Conservation (phyloP, 2,797 vertebrate genomes). For the Salarias fasciatus region DNA sequence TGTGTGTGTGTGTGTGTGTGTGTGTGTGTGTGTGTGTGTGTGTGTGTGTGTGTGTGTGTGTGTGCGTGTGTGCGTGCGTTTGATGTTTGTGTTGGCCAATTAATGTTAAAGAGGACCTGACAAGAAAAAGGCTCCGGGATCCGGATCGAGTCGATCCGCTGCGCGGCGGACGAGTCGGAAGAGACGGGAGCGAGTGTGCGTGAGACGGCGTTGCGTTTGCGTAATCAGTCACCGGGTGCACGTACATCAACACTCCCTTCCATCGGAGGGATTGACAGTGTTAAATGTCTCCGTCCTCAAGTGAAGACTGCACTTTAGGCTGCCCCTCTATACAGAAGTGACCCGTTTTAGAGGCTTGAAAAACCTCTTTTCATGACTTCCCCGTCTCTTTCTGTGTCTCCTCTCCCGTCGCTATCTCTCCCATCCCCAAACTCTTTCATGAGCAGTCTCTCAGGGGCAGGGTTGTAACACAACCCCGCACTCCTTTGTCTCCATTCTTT, state of each 20-base stretch:
- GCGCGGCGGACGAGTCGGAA: neutral
- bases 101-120: slow-evolving; percentile 37
- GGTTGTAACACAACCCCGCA: slow-evolving; percentile 80
- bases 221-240: slow-evolving; percentile 58
- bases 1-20: neutral
- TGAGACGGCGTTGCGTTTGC: slow-evolving; percentile 28
- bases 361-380: slow-evolving; percentile 74
- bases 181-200: neutral
- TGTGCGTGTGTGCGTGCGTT: neutral
- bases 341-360: slow-evolving; percentile 70
- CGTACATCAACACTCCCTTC: slow-evolving; percentile 52
- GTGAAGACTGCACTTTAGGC: slow-evolving; percentile 70
- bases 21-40: slow-evolving; percentile 8
- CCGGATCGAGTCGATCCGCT: slow-evolving; percentile 10
- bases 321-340: slow-evolving; percentile 66
- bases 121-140: slow-evolving; percentile 24
- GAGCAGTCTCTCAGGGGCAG: slow-evolving; percentile 80
- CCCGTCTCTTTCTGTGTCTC: slow-evolving; percentile 66
- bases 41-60: neutral
- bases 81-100: slow-evolving; percentile 6
- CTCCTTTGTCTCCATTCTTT: slow-evolving; percentile 84
- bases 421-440: slow-evolving; percentile 83
- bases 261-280: slow-evolving; percentile 57
- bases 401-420: slow-evolving; percentile 77
- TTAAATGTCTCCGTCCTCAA: slow-evolving; percentile 67